These are phyloP conservation scores for Pteruthius melanotis DNA, from an alignment of 2,113 vertebrate species.

Conservation along the genomic window DNA sequence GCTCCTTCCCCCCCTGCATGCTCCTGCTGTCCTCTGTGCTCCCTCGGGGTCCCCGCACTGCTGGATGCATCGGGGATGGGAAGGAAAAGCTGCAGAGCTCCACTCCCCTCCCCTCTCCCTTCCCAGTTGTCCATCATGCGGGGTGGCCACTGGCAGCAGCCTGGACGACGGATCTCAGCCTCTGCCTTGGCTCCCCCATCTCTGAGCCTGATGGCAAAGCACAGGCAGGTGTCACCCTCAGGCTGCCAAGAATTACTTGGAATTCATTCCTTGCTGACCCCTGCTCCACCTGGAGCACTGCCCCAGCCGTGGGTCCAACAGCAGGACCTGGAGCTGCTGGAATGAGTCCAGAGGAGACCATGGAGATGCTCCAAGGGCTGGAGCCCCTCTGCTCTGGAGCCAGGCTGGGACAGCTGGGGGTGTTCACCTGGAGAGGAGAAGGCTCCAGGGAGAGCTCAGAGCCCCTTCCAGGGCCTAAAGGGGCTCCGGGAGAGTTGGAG, in stretches of 20 bases:
- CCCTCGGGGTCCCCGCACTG: not conserved
- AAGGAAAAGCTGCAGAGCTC: not conserved
- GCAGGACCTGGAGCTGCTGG: not conserved
- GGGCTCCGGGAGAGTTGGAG: not conserved
- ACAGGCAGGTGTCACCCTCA: not conserved
- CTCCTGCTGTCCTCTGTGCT: not conserved
- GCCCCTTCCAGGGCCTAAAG: not conserved
- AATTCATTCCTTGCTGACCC: not conserved
- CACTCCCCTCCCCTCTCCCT: not conserved
- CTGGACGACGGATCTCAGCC: not conserved
- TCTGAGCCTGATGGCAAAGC: not conserved
- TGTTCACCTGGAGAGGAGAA: not conserved
- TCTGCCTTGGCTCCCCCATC: not conserved
- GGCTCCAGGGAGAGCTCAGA: not conserved
- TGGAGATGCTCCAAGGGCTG: rapidly evolving
- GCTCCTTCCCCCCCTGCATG: not conserved
- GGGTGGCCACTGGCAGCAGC: not conserved
- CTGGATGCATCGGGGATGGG: not conserved
- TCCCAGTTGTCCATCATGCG: rapidly evolving
- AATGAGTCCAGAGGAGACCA: not conserved
- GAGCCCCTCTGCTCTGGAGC: not conserved
- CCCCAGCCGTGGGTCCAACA: not conserved
- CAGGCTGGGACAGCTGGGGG: not conserved
- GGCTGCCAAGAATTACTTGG: not conserved
- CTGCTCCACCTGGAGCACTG: not conserved